Evolutionary conservation across 1,140 invertebrate species (phyloP), one percentile per base, ranked within the genome.

Genomic region (Parapsyche elsis): DNA sequence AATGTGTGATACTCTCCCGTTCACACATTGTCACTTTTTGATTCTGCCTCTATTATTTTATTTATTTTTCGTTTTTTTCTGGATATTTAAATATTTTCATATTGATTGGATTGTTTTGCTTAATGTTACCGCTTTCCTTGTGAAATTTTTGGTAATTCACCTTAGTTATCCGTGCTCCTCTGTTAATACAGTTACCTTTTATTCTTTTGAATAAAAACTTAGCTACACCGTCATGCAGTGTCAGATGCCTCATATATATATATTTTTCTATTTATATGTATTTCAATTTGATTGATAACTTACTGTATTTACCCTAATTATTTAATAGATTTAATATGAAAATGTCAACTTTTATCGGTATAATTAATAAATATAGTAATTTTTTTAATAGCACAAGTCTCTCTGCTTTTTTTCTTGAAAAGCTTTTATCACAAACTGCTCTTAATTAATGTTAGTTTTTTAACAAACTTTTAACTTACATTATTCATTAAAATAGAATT

Each of bases 81-180:
- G 78, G 79, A 76, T 67, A 64, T 81, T 80, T 77, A 78, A 81
- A 80, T 78, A 81, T 83, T 81, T 74, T 81, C 80, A 81, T 80
- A 87, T 88, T 89, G 87, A 90, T 89, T 89, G 87, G 88, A 89
- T 89, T 89, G 88, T 89, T 85, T 83, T 88, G 89, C 89, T 90
- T 90, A 88, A 88, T 90, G 88, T 90, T 88, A 89, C 86, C 86
- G 89, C 89, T 90, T 90, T 90, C 87, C 88, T 90, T 90, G 88
- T 90, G 89, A 89, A 64, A 61, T 64, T 57, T 89, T 90, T 90
- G 88, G 86, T 88, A 87, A 81, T 83, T 77, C 75, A 84, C 81
- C 81, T 85, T 82, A 89, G 89, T 90, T 89, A 88, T 86, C 88
- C 88, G 88, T 88, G 88, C 87, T 89, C 88, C 87, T 87, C 88